phyloP scores from a whole-genome alignment of 2,113 vertebrate genomes.

The human region GRCh38 chr3:77157001-77157500 shows the following conservation, averaged over 20 bases:
- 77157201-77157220: background rate
- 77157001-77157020: background rate
- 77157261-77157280: background rate
- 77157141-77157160: background rate
- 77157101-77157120: background rate
- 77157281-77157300: background rate
- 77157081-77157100: background rate
- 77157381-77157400: background rate
- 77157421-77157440: background rate
- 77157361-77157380: background rate
- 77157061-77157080: background rate
- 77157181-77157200: background rate
- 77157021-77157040: background rate
- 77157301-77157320: background rate
- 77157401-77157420: slow-evolving; percentile 37
- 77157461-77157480: background rate
- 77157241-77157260: background rate
- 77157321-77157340: background rate
- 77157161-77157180: background rate
- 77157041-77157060: too few species aligned
- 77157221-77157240: background rate
- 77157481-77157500: background rate
- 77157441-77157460: slow-evolving; percentile 21
- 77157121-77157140: background rate
- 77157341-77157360: background rate